These are phyloP conservation scores for Enteromius afrohamiltoni DNA, from an alignment of 2,797 vertebrate genomes.

Conservation along the genomic window DNA sequence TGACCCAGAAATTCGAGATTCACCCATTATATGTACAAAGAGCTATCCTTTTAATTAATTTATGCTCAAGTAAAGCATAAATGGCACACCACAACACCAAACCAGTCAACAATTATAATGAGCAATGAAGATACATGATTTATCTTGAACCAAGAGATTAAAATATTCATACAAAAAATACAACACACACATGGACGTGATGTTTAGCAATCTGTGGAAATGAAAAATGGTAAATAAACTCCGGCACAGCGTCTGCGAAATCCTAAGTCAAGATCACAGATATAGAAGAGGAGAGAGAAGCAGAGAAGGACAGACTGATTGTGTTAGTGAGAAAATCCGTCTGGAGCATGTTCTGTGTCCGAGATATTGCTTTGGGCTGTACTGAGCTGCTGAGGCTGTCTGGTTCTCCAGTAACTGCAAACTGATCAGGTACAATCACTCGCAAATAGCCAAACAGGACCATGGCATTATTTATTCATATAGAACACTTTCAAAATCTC, in stretches of 20 bases:
- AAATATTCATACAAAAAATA: neutral
- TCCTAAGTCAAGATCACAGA: conserved; percentile 21
- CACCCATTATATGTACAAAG: neutral
- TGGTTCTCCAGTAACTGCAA: conserved; percentile 76
- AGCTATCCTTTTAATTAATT: neutral
- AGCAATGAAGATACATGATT: neutral
- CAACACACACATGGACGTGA: neutral
- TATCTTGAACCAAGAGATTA: neutral
- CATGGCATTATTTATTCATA: conserved; percentile 63
- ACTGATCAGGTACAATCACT: conserved; percentile 67
- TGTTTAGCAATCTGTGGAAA: conserved; percentile 14
- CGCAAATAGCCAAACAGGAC: conserved; percentile 72
- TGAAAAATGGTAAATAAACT: conserved; percentile 7
- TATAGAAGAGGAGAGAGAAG: neutral
- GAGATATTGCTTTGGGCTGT: conserved; percentile 54
- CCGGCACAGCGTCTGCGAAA: conserved; percentile 52
- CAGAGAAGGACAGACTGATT: conserved; percentile 22
- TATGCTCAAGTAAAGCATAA: neutral
- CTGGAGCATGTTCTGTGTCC: conserved; percentile 40
- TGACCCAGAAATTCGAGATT: neutral
- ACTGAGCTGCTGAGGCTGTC: conserved; percentile 71
- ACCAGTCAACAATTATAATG: neutral
- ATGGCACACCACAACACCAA: conserved; percentile 20
- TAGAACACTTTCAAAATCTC: conserved; percentile 55
- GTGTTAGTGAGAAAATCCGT: conserved; percentile 62